Evolutionary conservation across 2,888 invertebrate genomes (phyloP).

Genomic region (Agrochola lychnidis): DNA sequence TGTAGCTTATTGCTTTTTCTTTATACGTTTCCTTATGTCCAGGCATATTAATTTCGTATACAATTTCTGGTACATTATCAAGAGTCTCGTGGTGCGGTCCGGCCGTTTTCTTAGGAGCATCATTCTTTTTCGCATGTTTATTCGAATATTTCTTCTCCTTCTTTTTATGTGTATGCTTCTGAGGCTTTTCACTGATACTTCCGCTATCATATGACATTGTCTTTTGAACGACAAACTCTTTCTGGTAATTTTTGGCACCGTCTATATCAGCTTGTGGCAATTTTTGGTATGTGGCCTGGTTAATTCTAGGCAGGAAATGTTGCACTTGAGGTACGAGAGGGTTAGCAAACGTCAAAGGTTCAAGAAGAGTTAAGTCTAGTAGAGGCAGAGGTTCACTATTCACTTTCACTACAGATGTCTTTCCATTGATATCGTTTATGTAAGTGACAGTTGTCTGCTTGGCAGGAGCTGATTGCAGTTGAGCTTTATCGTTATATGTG

Average conservation of each 20-base stretch:
- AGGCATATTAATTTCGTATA: constrained; percentile 84
- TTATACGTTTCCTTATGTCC: constrained; percentile 84
- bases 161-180: constrained; percentile 72
- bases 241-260: constrained; percentile 77
- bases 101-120: constrained; percentile 72
- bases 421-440: constrained; percentile 79
- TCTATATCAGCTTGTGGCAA: constrained; percentile 74
- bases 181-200: constrained; percentile 72
- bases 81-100: constrained; percentile 73
- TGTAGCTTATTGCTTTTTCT: constrained; percentile 83
- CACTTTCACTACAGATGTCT: constrained; percentile 81
- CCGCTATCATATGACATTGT: constrained; percentile 79
- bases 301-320: constrained; percentile 85
- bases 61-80: constrained; percentile 79
- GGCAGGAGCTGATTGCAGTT: constrained; percentile 73
- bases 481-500: constrained; percentile 67
- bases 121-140: constrained; percentile 73
- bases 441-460: constrained; percentile 76
- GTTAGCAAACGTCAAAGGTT: constrained; percentile 86
- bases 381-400: constrained; percentile 82
- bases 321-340: constrained; percentile 88
- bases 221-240: constrained; percentile 77
- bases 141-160: constrained; percentile 74
- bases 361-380: constrained; percentile 83
- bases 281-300: constrained; percentile 80